Conservation (phyloP, 2,113 vertebrate genomes). For the Phaethon lepturus region DNA sequence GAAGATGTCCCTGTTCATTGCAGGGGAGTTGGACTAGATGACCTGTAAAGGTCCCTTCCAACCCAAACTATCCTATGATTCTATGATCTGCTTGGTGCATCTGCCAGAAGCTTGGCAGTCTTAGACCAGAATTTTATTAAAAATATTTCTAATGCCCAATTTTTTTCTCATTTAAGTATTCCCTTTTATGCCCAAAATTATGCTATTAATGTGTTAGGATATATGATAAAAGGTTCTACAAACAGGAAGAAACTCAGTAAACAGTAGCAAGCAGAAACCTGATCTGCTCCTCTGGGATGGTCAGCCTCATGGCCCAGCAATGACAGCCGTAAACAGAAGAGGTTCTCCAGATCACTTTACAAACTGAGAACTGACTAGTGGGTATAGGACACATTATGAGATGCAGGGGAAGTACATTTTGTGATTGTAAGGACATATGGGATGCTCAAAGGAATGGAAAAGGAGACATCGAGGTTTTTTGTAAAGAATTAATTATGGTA, state of each 20-base stretch:
- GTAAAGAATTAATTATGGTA: background rate
- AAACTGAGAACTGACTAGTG: background rate
- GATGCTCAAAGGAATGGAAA: background rate
- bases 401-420: background rate
- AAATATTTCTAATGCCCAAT: background rate
- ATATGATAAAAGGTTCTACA: background rate
- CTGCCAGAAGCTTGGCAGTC: background rate
- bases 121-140: background rate
- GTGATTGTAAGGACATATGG: background rate
- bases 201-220: background rate
- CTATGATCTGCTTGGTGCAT: background rate
- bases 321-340: background rate
- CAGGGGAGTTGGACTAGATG: too few relatives aligned
- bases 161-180: background rate
- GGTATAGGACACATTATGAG: background rate
- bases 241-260: background rate
- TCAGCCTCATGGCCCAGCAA: background rate
- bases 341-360: background rate
- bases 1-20: too few relatives aligned
- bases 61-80: too few relatives aligned
- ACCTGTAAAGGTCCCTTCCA: too few relatives aligned
- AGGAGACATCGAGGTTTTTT: fast-evolving
- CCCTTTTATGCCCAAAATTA: background rate
- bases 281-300: background rate
- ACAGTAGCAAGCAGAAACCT: fast-evolving